Evolutionary conservation across 2,797 vertebrate species (phyloP).

Genomic region (Cyclopterus lumpus): DNA sequence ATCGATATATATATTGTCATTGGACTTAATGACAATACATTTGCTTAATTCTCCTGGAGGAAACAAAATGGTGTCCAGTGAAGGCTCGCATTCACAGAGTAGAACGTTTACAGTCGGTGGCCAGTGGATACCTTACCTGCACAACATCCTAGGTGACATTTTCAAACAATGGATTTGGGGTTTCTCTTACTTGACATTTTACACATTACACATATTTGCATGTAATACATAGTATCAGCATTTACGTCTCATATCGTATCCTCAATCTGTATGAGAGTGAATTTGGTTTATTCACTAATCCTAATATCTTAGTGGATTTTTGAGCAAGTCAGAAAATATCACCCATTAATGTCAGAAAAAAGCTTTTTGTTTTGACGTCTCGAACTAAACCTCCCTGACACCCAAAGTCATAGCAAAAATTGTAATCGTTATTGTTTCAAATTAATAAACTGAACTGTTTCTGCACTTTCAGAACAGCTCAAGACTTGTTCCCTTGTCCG

Average conservation of each 20-base stretch:
- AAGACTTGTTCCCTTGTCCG: not conserved
- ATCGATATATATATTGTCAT: no score
- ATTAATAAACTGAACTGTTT: not conserved
- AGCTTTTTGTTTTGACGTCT: not conserved
- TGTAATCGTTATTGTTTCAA: not conserved
- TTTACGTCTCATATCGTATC: not conserved
- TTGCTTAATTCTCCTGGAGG: slow-evolving; percentile 30
- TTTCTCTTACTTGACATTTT: slow-evolving; percentile 41
- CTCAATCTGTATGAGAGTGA: not conserved
- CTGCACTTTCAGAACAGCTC: not conserved
- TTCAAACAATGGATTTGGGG: slow-evolving; percentile 25
- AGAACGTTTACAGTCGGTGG: slow-evolving; percentile 3
- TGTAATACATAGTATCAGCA: slow-evolving; percentile 1
- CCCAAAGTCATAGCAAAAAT: not conserved
- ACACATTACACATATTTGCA: slow-evolving; percentile 9
- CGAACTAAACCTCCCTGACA: not conserved
- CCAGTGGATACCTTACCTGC: slow-evolving; percentile 61
- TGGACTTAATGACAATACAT: not conserved
- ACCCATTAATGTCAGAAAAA: slow-evolving; percentile 19
- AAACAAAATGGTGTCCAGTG: slow-evolving; percentile 45
- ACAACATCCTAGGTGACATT: slow-evolving; percentile 52
- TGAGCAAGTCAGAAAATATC: slow-evolving; percentile 31
- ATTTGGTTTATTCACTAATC: not conserved
- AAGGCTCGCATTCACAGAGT: slow-evolving; percentile 38
- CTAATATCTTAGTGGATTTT: not conserved